Base-by-base conservation (phyloP, 2,888 invertebrate species). In the Ichneumoninae sp. region DNA sequence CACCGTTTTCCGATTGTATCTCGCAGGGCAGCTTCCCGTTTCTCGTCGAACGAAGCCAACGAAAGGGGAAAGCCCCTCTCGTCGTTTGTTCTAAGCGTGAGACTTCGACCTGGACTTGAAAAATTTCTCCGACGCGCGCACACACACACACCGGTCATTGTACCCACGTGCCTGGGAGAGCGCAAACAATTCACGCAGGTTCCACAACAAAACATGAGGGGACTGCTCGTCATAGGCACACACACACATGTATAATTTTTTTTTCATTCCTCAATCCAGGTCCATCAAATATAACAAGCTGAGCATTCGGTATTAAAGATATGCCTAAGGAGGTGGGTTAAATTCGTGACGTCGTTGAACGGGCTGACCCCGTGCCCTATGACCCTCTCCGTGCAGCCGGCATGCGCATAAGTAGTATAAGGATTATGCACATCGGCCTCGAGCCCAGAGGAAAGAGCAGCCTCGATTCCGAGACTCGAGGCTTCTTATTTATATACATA, bases 41-140 rank as follows among this genome's bases (percentile, higher is more conserved):
- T 36, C 73, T 26, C 26, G 60, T 68, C 57, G 68, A 57, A 71
- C 74, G 74, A 74, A 60, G 22, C 54, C 8, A 22, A 30, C 13
- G 22, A 22, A 52, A 47, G 30, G 30, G 22, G 26, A 50, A 33
- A 50, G 63, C 57, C 47, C 47, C 73, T 30, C 66, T 40, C 22
- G 19, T 80, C 68, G 66, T 68, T 74, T 81, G 47, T 74, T 68
- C 81, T 44, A 81, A 81, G 68, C 81, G 81, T 81, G 81, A 81
- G 81, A 81, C 74, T 81, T 36, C 60, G 81, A 81, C 74, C 74
- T 68, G 74, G 36, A 74, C 81, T 74, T 69, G 68, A 47, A 81
- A 50, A 54, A 74, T n/a, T 50, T 50, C 70, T 52, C 44, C 16
- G 44, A 16, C 16, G 44, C 16, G 44, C 44, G 44, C 66, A 8